phyloP scores from a whole-genome alignment of 2,797 vertebrate genomes.

The Champsocephalus gunnari region DNA sequence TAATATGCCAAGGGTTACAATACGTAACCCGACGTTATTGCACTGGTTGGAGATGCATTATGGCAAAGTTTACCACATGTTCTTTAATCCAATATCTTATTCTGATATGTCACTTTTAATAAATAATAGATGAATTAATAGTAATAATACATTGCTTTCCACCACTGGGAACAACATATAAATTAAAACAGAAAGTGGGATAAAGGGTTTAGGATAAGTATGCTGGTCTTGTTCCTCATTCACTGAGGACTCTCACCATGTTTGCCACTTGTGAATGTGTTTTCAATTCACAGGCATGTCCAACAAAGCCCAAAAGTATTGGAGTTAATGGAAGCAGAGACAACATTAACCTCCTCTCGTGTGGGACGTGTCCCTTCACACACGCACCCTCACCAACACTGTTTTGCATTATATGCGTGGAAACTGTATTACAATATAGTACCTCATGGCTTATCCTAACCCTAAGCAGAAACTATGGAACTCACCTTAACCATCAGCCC shows the following conservation, averaged over 20 bases:
- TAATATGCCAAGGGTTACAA: no score
- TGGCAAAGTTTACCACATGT: no score
- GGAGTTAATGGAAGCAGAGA: not conserved
- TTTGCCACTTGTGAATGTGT: not conserved
- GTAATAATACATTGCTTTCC: no score
- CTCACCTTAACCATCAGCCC: not conserved
- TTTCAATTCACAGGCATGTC: constrained; percentile 11
- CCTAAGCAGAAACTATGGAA: not conserved
- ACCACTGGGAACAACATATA: not conserved
- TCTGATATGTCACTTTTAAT: no score
- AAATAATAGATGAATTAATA: no score
- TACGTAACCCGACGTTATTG: no score
- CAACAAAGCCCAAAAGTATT: not conserved
- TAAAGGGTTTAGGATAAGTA: not conserved
- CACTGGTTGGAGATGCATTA: no score
- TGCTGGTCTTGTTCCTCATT: not conserved
- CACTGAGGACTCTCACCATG: not conserved
- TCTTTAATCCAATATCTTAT: no score
- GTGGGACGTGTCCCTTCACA: not conserved
- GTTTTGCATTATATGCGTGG: constrained; percentile 12
- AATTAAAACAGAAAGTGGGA: not conserved
- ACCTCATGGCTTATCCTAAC: not conserved
- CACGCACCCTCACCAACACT: not conserved
- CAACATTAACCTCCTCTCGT: constrained; percentile 75
- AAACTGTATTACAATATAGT: not conserved